Conservation (phyloP, 2,113 vertebrate species). For the Raphicerus campestris region DNA sequence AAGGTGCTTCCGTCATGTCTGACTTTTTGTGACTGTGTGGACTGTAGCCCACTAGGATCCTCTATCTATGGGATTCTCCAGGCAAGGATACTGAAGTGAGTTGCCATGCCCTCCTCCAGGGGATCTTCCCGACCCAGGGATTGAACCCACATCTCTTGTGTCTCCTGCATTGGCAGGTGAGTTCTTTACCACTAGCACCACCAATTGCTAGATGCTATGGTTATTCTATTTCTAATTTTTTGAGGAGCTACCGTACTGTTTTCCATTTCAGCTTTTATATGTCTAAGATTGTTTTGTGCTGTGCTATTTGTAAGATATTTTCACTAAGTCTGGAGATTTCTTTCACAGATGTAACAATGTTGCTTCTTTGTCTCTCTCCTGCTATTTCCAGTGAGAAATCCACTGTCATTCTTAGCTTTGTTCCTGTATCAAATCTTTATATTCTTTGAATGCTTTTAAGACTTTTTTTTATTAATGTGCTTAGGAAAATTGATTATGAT, state of each 20-base stretch:
- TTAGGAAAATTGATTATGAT: neutral
- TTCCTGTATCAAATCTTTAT: neutral
- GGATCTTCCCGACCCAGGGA: neutral
- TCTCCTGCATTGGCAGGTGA: neutral
- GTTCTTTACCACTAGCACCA: neutral
- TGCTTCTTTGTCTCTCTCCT: neutral
- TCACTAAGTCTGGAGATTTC: neutral
- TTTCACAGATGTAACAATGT: slow-evolving; percentile 2
- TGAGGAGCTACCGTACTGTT: neutral
- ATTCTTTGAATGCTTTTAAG: slow-evolving; percentile 7
- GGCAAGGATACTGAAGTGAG: neutral
- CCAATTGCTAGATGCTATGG: neutral
- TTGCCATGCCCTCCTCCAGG: neutral
- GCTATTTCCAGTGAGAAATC: neutral
- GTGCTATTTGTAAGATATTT: neutral
- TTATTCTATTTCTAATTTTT: slow-evolving; percentile 23
- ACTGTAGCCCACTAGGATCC: neutral
- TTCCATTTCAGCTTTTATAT: neutral
- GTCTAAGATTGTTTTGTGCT: neutral
- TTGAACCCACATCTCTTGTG: neutral
- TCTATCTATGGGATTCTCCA: neutral
- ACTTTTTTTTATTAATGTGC: slow-evolving; percentile 5
- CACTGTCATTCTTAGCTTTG: neutral
- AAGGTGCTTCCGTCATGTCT: neutral
- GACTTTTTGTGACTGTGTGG: neutral